Evolutionary conservation across 1,140 invertebrate species (phyloP), one percentile per base, ranked within the genome.

Genomic region (Dendrolimus punctatus): DNA sequence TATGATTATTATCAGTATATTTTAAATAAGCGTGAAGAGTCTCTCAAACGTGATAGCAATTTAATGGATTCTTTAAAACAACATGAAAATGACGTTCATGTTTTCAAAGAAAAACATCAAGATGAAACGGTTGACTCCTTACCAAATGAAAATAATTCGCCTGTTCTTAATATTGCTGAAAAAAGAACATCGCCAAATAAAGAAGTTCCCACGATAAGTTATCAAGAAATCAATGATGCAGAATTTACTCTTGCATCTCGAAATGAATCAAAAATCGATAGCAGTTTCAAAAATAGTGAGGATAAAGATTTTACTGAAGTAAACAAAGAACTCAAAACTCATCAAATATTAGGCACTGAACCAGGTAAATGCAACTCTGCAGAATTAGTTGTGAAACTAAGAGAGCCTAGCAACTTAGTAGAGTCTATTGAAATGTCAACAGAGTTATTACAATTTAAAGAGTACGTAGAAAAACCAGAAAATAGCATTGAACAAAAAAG

Each of bases 1-100:
- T 77, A 74, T 55, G 64, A 76, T 39, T 84, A 76, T 59, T 66
- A 62, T 47, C 53, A 73, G 60, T 53, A 66, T 41, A 62, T 71
- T 37, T 8, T 55, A 46, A 61, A 66, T 9, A 49, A 66, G 57
- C 50, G 49, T 9, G 36, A 66, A 38, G 46, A 52, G 46, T 53
- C 43, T 50, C 8, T 42, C 6, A 36, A 8, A 9, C 8, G 10
- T 49, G 46, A 37, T 47, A 36, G 8, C 38, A 37, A 47, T 40
- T n/a, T 46, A n/a, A 47, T 37, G 48, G 39, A 10, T 48, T 39
- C 23, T 1, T 1, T 23, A 23, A 23, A 23, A 41, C 37, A 49
- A 52, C 42, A 51, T 39, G n/a, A n/a, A 46, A 43, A 9, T 55
- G 45, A 23, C 23, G 23, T 23, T 23, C 23, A 6, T n/a, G 6